Percentiles rank a stretch among this genome's conserved stretches.
phyloP scores from a whole-genome alignment of 2,888 invertebrate species.

The Amblyteles armatorius region DNA sequence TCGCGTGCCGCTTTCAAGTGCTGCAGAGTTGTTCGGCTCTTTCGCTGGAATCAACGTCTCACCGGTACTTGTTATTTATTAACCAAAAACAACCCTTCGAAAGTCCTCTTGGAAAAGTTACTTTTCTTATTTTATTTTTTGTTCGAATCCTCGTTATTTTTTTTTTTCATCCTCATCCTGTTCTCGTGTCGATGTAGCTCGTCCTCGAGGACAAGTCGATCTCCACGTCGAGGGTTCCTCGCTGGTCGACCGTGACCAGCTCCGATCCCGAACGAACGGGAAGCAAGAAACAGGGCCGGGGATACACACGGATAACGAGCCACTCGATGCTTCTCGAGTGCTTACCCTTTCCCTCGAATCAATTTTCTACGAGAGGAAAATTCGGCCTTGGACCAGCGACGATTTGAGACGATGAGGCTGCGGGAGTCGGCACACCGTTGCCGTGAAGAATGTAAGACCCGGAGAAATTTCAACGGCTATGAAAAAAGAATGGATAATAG shows the following conservation, averaged over 20 bases:
- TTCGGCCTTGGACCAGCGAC: conserved; percentile 14
- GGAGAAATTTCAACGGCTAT: not conserved
- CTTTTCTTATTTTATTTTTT: not conserved
- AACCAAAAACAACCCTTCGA: not conserved
- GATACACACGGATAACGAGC: conserved; percentile 42
- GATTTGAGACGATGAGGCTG: not conserved
- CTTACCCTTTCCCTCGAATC: conserved; percentile 38
- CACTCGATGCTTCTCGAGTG: conserved; percentile 46
- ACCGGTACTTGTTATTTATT: not conserved
- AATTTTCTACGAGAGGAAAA: conserved; percentile 31
- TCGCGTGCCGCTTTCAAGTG: not conserved
- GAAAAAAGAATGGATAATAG: not conserved
- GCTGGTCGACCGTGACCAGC: conserved; percentile 15
- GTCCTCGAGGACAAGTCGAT: not conserved
- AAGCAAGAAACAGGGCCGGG: not conserved
- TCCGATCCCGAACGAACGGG: conserved; percentile 5
- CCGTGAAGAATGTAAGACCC: conserved; percentile 30
- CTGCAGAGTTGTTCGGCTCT: not conserved
- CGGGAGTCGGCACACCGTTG: conserved; percentile 22
- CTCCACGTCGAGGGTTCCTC: not conserved
- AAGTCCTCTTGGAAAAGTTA: not conserved
- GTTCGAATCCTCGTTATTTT: not conserved
- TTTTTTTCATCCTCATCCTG: not conserved
- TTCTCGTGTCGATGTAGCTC: not conserved
- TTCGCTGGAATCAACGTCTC: not conserved